These are phyloP conservation scores for Neria commutata DNA, from an alignment of 2,888 invertebrate species.

Conservation along the genomic window DNA sequence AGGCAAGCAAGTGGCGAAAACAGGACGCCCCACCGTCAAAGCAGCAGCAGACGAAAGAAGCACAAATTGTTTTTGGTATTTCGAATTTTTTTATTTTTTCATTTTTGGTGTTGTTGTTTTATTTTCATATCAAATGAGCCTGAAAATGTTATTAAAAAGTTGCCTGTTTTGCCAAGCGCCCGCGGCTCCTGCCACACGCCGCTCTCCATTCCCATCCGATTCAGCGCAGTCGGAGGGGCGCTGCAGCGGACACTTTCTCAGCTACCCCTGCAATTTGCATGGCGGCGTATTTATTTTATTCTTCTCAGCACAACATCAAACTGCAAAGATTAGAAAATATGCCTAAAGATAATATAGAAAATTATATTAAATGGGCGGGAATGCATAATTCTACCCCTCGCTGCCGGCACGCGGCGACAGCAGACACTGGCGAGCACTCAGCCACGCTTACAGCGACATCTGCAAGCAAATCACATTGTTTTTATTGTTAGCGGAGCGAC, in stretches of 20 bases:
- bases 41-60: conserved; percentile 6
- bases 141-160: conserved; percentile 55
- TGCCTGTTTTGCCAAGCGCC: too few relatives aligned
- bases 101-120: conserved; percentile 21
- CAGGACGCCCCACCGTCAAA: not conserved
- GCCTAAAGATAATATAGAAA: conserved; percentile 14
- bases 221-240: not conserved
- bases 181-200: too few relatives aligned
- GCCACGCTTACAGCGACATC: conserved; percentile 12
- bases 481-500: conserved; percentile 15
- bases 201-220: not conserved
- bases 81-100: conserved; percentile 1
- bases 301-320: conserved; percentile 3
- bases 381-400: not conserved
- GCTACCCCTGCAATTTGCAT: conserved; percentile 4
- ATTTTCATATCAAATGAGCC: conserved; percentile 52
- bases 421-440: too few relatives aligned
- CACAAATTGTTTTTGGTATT: not conserved
- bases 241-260: not conserved
- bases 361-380: conserved; percentile 14
- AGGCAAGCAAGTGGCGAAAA: not conserved
- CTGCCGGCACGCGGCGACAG: not conserved
- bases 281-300: conserved; percentile 19
- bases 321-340: conserved; percentile 4
- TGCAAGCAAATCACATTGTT: conserved; percentile 14